Evolutionary conservation across 2,888 invertebrate genomes (phyloP), one percentile per base, ranked within the genome.

Genomic region (Tachina grossa): DNA sequence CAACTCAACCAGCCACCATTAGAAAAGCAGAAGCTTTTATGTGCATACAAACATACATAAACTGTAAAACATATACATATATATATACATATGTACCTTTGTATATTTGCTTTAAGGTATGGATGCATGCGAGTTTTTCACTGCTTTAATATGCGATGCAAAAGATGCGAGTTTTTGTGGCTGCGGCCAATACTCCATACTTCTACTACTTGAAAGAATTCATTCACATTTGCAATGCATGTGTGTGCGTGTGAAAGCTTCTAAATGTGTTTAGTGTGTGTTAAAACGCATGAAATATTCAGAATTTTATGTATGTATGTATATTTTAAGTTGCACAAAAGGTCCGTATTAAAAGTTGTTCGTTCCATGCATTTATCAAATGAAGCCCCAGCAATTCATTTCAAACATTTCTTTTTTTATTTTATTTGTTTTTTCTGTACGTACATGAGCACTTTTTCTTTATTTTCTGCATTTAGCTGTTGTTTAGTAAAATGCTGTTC

Each of bases 321-420:
- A 6, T 51, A 43, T 83, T 43, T 76, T 5, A 75, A 81, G 53
- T 61, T 77, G 57, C 59, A 72, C 45, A 77, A 83, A 82, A 76
- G 75, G 61, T 57, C 63, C 72, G 65, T 51, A 72, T 83, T 66
- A 72, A 72, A 59, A 78, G 72, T 66, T 81, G 71, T 69, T 79
- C 43, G 71, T 69, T 79, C 43, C 41, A 72, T 72, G 77, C 59
- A 74, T 82, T 69, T 78, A 71, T 49, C 43, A 79, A 49, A 49
- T 76, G 85, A 85, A 85, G 85, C 83, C 83, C 83, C 83, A 83
- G 76, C 75, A 85, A 83, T 85, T 76, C 83, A 55, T 63, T 71
- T 57, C 51, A 61, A 45, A 66, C 39, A 57, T 63, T 77, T 75
- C 5, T 31, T 51, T 63, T 45, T 49, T 77, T n/a, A 31, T 31